Conservation (phyloP, 2,888 invertebrate genomes). For the Cryptophagus acutangulus region DNA sequence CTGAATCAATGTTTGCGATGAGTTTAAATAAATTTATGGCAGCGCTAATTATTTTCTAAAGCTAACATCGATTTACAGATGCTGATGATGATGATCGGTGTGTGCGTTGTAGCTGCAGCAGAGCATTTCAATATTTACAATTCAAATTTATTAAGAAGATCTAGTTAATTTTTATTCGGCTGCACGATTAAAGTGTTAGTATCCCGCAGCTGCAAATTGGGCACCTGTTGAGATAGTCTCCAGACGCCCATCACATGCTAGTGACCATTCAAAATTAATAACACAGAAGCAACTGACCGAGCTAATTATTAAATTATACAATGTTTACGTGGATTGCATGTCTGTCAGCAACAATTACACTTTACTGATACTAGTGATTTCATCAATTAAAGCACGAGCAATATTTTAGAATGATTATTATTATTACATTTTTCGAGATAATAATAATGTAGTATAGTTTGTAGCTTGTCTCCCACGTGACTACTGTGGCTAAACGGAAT, state of each 20-base stretch:
- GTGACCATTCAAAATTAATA: slow-evolving; percentile 12
- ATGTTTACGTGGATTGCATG: not conserved
- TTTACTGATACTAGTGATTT: not conserved
- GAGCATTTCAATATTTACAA: too few relatives aligned
- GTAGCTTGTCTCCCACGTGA: too few relatives aligned
- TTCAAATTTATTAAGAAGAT: too few relatives aligned
- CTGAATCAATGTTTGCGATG: not conserved
- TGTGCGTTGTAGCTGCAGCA: too few relatives aligned
- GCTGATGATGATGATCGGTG: not conserved
- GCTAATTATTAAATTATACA: slow-evolving; percentile 6
- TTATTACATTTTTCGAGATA: too few relatives aligned
- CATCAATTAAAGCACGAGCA: slow-evolving; percentile 2
- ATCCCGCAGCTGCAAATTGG: slow-evolving; percentile 15
- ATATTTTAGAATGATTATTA: too few relatives aligned
- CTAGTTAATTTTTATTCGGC: too few relatives aligned
- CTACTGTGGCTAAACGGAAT: too few relatives aligned
- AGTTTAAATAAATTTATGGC: not conserved
- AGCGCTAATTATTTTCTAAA: too few relatives aligned
- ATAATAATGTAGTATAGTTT: too few relatives aligned
- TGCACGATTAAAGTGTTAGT: too few relatives aligned
- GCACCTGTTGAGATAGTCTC: slow-evolving; percentile 23
- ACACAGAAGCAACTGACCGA: slow-evolving; percentile 4
- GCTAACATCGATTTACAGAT: not conserved
- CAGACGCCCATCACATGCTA: slow-evolving; percentile 17
- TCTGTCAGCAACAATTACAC: not conserved